Evolutionary conservation across 2,888 invertebrate species (phyloP), one percentile per base, ranked within the genome.

Genomic region (Catocala fraxini): DNA sequence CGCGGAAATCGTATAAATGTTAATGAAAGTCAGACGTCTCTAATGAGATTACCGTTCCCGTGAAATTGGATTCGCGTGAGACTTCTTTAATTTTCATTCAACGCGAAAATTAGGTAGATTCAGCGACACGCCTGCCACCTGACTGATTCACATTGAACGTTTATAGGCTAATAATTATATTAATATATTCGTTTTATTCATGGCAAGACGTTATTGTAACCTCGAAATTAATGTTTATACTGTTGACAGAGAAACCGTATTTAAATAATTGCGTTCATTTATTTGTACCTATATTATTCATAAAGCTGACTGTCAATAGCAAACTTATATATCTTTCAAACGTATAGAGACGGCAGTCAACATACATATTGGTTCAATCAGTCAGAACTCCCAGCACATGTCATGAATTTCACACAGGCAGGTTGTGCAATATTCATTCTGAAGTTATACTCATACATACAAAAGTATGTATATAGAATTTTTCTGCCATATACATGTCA

Each of bases 21-120:
- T 93, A 93, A 93, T 93, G 92, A 93, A 93, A 89, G 88, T 87
- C 89, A 92, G 91, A 86, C 89, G 87, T 86, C 86, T 83, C 89
- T 93, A 93, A 93, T 91, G 89, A 92, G 91, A 92, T 94, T 94
- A 93, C 88, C 85, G 88, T 83, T 89, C 84, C 89, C 87, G 89
- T 90, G 88, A 91, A 92, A 93, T 93, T 93, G 90, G 89, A 91
- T 91, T 89, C 89, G 78, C 89, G 85, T 84, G 87, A 84, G 90
- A 91, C 89, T 92, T 91, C 92, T 92, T 93, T 89, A 92, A 92
- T 92, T 92, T 92, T 88, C 91, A 91, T 87, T 88, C 89, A 87
- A 85, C 86, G 85, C 68, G 89, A 90, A 91, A 92, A 92, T 92
- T 90, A 87, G 85, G 83, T 85, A 80, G 84, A 87, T 84, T 83